Conservation (phyloP, 1,140 invertebrate species). For the Apis mellifera region Amel_HAv3.1 CM009932.2:1802501-1803000, state of each 20-base stretch:
- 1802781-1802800: too few relatives aligned
- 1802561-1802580: too few relatives aligned
- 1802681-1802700: not conserved
- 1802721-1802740: not conserved
- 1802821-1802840: not conserved
- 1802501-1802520: too few relatives aligned
- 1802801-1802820: not conserved
- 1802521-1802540: too few relatives aligned
- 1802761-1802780: not conserved
- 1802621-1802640: too few relatives aligned
- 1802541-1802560: too few relatives aligned
- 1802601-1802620: too few relatives aligned
- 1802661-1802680: too few relatives aligned
- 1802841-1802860: slow-evolving; percentile 35
- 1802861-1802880: slow-evolving; percentile 69
- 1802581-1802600: too few relatives aligned
- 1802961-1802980: slow-evolving; percentile 66
- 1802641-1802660: too few relatives aligned
- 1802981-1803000: slow-evolving; percentile 67
- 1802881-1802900: slow-evolving; percentile 75
- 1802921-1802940: slow-evolving; percentile 71
- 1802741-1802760: too few relatives aligned
- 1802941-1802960: slow-evolving; percentile 59
- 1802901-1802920: slow-evolving; percentile 74
- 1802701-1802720: not conserved